These are phyloP conservation scores for Ctenosaura bakeri DNA, from an alignment of 2,797 vertebrate genomes.

Conservation along the genomic window DNA sequence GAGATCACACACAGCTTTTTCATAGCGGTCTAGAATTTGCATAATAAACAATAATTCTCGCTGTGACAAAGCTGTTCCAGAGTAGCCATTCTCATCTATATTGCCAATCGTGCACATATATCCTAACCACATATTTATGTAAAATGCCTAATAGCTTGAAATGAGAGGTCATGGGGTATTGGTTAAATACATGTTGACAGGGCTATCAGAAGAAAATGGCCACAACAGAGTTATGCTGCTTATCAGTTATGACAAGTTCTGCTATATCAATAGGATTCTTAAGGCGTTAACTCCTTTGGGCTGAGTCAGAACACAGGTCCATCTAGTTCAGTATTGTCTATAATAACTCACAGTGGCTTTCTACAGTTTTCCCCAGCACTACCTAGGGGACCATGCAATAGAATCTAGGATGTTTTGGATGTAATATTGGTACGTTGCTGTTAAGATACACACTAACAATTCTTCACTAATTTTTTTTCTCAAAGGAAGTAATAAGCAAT, in stretches of 20 bases:
- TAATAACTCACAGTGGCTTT: background rate
- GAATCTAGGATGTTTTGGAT: background rate
- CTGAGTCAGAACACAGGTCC: background rate
- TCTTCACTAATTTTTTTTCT: too few relatives aligned
- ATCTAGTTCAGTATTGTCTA: background rate
- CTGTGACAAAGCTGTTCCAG: constrained; percentile 38
- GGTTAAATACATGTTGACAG: constrained; percentile 32
- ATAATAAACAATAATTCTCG: constrained; percentile 42
- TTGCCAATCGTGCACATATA: constrained; percentile 17
- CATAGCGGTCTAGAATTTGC: constrained; percentile 31
- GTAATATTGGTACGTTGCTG: background rate
- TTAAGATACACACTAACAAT: too few relatives aligned
- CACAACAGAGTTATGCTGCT: constrained; percentile 38
- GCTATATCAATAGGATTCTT: background rate
- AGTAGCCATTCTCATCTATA: constrained; percentile 40
- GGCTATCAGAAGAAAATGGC: constrained; percentile 26
- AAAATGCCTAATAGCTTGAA: constrained; percentile 41
- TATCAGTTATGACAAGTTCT: constrained; percentile 9
- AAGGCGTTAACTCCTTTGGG: background rate
- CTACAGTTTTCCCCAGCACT: too few relatives aligned
- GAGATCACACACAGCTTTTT: constrained; percentile 19
- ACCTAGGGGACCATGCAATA: background rate
- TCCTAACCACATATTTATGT: constrained; percentile 48
- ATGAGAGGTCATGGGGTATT: constrained; percentile 33
- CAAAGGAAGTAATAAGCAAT: too few relatives aligned